phyloP scores from a whole-genome alignment of 1,140 invertebrate species.

The Diorhabda elongata region DNA sequence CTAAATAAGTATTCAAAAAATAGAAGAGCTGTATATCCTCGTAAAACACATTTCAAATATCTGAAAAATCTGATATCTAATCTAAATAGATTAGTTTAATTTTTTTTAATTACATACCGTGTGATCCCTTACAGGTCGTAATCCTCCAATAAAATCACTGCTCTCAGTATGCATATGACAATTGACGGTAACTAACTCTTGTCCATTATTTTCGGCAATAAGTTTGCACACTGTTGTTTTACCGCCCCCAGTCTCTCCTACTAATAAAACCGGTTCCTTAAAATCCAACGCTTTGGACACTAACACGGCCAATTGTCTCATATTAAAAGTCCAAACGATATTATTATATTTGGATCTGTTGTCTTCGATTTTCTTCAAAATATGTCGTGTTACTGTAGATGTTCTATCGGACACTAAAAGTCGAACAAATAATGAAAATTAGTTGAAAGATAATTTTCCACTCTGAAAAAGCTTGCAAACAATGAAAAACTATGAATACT shows the following conservation, averaged over 20 bases:
- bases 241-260: constrained; percentile 97
- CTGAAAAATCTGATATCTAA: too few relatives aligned
- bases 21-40: too few relatives aligned
- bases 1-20: too few relatives aligned
- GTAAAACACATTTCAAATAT: too few relatives aligned
- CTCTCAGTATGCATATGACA: constrained; percentile 99
- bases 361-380: constrained; percentile 64
- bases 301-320: constrained; percentile 88
- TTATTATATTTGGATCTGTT: constrained; percentile 64
- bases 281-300: constrained; percentile 86
- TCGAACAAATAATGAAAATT: neutral
- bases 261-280: constrained; percentile 90
- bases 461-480: too few relatives aligned
- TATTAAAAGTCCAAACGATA: constrained; percentile 90
- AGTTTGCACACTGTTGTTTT: constrained; percentile 97
- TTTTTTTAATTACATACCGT: constrained; percentile 26
- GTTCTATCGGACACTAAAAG: constrained; percentile 59
- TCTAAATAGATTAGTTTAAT: neutral
- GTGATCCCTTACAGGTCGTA: constrained; percentile 81
- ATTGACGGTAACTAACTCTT: constrained; percentile 78
- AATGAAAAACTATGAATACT: too few relatives aligned
- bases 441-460: too few relatives aligned
- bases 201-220: constrained; percentile 63
- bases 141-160: constrained; percentile 93
- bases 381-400: constrained; percentile 70